phyloP scores from a whole-genome alignment of 1,140 invertebrate genomes.

The Caerostris extrusa region DNA sequence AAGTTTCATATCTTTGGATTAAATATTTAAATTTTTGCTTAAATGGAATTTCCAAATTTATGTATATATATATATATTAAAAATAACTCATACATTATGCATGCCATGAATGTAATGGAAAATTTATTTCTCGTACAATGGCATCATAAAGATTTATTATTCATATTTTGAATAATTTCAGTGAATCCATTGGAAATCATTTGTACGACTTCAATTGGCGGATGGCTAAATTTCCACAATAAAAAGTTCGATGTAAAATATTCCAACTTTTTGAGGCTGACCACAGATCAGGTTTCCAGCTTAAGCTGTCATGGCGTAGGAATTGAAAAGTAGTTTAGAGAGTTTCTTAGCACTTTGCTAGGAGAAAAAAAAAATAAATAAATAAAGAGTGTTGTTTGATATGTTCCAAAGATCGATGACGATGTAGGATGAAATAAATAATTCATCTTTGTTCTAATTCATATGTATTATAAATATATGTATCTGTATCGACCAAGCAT shows the following conservation, averaged over 20 bases:
- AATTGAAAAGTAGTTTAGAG: slow-evolving; percentile 35
- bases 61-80: no score
- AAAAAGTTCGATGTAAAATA: slow-evolving; percentile 47
- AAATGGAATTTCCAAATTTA: no score
- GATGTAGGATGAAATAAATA: slow-evolving; percentile 20
- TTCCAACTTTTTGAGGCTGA: background rate
- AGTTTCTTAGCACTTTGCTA: slow-evolving; percentile 5
- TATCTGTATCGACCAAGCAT: background rate
- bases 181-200: background rate
- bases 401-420: slow-evolving; percentile 11
- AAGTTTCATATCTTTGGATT: no score
- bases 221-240: background rate
- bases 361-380: background rate
- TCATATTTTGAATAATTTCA: background rate
- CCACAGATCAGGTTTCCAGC: slow-evolving; percentile 34
- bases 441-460: background rate
- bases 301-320: slow-evolving; percentile 15
- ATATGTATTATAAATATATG: background rate
- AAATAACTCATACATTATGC: no score
- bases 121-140: no score
- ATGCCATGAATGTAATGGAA: no score
- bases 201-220: background rate
- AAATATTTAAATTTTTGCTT: no score
- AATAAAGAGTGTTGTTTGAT: slow-evolving; percentile 24
- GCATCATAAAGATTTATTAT: background rate